phyloP scores from a whole-genome alignment of 2,113 vertebrate genomes.

The Mesoclemmys tuberculata region DNA sequence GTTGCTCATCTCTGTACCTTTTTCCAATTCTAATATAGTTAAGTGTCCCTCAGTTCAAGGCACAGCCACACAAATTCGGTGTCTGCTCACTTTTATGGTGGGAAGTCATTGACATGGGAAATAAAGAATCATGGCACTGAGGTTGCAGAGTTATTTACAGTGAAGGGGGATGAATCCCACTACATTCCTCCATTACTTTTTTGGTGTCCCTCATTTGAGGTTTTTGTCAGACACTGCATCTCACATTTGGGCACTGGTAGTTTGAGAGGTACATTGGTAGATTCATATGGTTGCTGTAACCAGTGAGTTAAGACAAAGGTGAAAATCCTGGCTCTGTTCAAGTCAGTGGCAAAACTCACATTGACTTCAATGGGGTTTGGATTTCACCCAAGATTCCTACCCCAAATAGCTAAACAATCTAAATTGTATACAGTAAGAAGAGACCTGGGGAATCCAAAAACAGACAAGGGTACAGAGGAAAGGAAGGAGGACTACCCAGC shows the following conservation, averaged over 20 bases:
- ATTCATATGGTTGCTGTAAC: constrained; percentile 56
- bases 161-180: constrained; percentile 55
- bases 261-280: constrained; percentile 49
- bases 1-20: not conserved
- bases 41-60: constrained; percentile 50
- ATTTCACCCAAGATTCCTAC: not conserved
- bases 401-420: constrained; percentile 14
- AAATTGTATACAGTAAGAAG: not conserved
- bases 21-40: not conserved
- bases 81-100: constrained; percentile 42
- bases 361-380: constrained; percentile 20
- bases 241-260: constrained; percentile 60
- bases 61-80: not conserved
- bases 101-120: constrained; percentile 63
- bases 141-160: constrained; percentile 69
- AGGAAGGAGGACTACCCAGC: not conserved
- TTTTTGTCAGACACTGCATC: constrained; percentile 64
- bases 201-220: constrained; percentile 65
- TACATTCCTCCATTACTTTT: constrained; percentile 65
- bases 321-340: constrained; percentile 9
- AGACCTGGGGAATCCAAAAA: not conserved
- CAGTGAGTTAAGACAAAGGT: constrained; percentile 40
- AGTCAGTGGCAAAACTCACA: constrained; percentile 33
- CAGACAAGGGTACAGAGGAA: not conserved
- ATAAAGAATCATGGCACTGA: constrained; percentile 62